Percentiles rank a stretch among this genome's conserved stretches.
Conservation (phyloP, 2,797 vertebrate genomes). For the Hydrophis major region DNA sequence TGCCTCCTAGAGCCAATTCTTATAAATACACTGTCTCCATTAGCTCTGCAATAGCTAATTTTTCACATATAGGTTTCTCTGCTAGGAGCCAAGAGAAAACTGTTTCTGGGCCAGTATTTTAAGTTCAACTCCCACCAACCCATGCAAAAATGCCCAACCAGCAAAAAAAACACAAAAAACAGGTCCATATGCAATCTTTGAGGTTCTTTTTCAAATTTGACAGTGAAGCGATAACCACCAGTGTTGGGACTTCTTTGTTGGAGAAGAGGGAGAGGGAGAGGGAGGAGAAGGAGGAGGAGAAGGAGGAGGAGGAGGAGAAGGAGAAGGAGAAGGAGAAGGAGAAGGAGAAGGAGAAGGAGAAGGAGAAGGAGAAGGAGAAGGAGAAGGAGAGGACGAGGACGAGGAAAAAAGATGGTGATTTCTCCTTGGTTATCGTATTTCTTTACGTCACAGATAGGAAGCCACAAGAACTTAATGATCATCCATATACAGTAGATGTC, state of each 20-base stretch:
- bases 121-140: neutral
- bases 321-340: no score
- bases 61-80: conserved; percentile 4
- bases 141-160: neutral
- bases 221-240: neutral
- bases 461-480: neutral
- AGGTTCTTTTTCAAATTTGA: neutral
- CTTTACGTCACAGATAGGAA: neutral
- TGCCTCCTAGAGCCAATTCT: conserved; percentile 56
- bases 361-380: no score
- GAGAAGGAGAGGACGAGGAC: no score
- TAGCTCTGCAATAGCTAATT: neutral
- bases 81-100: neutral
- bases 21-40: conserved; percentile 47
- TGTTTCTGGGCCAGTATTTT: neutral
- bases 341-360: no score
- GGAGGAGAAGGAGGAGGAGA: no score
- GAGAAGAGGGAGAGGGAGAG: no score
- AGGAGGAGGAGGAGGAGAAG: no score
- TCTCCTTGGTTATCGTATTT: neutral
- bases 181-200: neutral
- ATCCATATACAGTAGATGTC: neutral
- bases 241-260: neutral
- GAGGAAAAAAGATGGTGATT: neutral
- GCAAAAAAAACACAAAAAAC: neutral